Percentiles rank a stretch among this genome's conserved stretches.
phyloP scores from a whole-genome alignment of 2,888 invertebrate species.

The Urechis unicinctus region DNA sequence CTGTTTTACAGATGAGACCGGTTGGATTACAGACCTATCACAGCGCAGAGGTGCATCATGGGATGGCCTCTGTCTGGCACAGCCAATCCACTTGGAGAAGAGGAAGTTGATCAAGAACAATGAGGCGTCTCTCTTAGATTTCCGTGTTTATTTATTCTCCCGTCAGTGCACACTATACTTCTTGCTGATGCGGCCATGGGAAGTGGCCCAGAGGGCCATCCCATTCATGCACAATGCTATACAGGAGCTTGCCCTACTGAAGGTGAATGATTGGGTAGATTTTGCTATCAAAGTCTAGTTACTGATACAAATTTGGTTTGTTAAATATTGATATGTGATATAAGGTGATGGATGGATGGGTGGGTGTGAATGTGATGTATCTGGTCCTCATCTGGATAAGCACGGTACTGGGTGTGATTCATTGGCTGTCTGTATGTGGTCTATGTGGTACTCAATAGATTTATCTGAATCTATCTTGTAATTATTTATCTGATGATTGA shows the following conservation, averaged over 20 bases:
- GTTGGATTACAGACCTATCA: conserved; percentile 78
- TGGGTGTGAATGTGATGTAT: too few species aligned
- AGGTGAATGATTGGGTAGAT: conserved; percentile 52
- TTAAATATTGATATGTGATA: too few species aligned
- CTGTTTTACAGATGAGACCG: conserved; percentile 63
- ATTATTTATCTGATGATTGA: too few species aligned
- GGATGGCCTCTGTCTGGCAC: conserved; percentile 67
- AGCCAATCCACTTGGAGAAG: conserved; percentile 39
- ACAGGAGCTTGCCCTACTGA: conserved; percentile 74
- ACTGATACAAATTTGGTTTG: too few species aligned
- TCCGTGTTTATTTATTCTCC: conserved; percentile 87
- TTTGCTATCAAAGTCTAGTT: too few species aligned
- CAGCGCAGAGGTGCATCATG: conserved; percentile 67
- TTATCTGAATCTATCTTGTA: not conserved
- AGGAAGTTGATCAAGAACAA: conserved; percentile 48
- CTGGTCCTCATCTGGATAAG: too few species aligned
- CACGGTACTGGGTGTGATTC: too few species aligned
- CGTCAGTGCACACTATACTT: conserved; percentile 77
- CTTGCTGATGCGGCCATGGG: conserved; percentile 64
- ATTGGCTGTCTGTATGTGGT: too few species aligned
- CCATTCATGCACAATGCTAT: conserved; percentile 85
- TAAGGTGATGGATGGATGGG: too few species aligned
- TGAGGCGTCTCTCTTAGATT: conserved; percentile 72
- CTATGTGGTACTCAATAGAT: too few species aligned
- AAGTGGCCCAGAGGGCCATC: conserved; percentile 82